phyloP scores from a whole-genome alignment of 2,797 vertebrate species.

The Orestias chungarensis region DNA sequence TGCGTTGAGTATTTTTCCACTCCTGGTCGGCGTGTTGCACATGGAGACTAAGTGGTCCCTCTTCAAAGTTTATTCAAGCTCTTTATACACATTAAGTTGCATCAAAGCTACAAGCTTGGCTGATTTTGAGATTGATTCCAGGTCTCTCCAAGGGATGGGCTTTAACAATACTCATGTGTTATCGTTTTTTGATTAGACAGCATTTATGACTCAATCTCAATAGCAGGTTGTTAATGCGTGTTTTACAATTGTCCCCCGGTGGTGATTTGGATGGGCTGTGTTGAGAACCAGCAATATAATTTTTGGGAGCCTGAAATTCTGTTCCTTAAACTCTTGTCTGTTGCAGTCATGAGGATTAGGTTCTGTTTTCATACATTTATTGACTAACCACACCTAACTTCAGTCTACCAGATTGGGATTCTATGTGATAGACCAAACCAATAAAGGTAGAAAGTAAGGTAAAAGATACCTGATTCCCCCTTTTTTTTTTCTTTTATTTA shows the following conservation, averaged over 20 bases:
- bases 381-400: conserved; percentile 28
- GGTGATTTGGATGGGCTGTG: conserved; percentile 18
- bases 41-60: conserved; percentile 11
- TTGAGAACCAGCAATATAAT: conserved; percentile 28
- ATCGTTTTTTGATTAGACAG: conserved; percentile 40
- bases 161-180: conserved; percentile 38
- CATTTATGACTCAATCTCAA: conserved; percentile 36
- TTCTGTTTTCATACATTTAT: conserved; percentile 62
- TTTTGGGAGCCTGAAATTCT: conserved; percentile 43
- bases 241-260: conserved; percentile 30
- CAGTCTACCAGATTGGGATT: neutral
- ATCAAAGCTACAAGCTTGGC: neutral
- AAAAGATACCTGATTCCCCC: neutral
- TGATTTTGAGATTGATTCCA: conserved; percentile 4
- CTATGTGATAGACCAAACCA: neutral
- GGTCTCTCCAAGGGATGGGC: conserved; percentile 19
- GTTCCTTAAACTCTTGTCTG: conserved; percentile 63
- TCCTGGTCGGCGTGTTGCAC: neutral
- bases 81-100: conserved; percentile 66
- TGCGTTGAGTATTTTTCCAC: neutral
- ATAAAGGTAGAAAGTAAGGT: neutral
- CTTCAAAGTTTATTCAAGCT: conserved; percentile 39
- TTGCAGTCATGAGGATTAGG: conserved; percentile 64
- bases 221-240: conserved; percentile 18
- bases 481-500: neutral